Conservation (phyloP, 2,888 invertebrate species). For the Perizoma affinitatum region DNA sequence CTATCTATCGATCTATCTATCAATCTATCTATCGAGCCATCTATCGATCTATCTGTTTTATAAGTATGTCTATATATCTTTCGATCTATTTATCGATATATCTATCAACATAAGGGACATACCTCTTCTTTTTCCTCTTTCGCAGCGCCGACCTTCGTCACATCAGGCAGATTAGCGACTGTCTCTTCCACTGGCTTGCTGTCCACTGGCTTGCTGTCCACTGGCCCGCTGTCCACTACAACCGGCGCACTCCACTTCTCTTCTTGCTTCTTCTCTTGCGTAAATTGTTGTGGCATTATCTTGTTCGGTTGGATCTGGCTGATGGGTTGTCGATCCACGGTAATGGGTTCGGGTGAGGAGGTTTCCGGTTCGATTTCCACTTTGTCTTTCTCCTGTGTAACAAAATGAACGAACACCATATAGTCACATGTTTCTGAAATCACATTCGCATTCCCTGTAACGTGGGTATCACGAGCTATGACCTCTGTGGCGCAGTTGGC, state of each 20-base stretch:
- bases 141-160: slow-evolving; percentile 65
- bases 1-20: too few species aligned
- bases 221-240: neutral
- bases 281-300: neutral
- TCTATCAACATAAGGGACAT: neutral
- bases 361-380: slow-evolving; percentile 44
- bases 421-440: too few species aligned
- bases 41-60: too few species aligned
- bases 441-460: too few species aligned
- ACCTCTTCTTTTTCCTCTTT: slow-evolving; percentile 67
- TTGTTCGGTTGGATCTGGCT: slow-evolving; percentile 3
- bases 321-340: slow-evolving; percentile 9
- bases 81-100: too few species aligned
- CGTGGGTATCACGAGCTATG: too few species aligned
- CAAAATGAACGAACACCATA: neutral
- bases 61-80: too few species aligned
- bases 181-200: neutral
- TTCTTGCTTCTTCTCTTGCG: slow-evolving; percentile 9
- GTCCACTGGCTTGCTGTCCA: too few species aligned
- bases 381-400: slow-evolving; percentile 66
- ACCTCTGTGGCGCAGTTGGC: too few species aligned
- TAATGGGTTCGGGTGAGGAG: slow-evolving; percentile 33
- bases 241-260: slow-evolving; percentile 5
- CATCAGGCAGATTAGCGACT: slow-evolving; percentile 68
- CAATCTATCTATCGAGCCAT: too few species aligned